Evolutionary conservation across 2,797 vertebrate species (phyloP).

Genomic region (Meda fulgida): DNA sequence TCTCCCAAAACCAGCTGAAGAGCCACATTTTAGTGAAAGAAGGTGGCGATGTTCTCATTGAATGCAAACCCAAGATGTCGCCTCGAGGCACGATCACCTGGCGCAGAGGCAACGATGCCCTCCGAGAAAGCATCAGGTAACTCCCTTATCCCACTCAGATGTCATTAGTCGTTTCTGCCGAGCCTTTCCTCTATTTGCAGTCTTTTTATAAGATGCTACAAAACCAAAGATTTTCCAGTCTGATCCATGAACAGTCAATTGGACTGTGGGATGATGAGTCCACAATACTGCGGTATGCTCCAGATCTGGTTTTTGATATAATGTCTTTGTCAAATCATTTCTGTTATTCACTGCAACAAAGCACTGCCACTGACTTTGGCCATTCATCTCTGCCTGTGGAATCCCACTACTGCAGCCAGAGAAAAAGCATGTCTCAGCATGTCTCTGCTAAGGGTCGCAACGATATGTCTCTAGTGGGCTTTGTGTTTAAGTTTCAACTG

Average conservation of each 20-base stretch:
- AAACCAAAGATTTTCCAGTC: conserved; percentile 28
- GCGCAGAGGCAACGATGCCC: conserved; percentile 88
- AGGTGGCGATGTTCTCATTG: conserved; percentile 90
- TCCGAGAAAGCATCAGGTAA: conserved; percentile 90
- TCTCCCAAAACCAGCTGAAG: conserved; percentile 88
- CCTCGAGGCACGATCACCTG: conserved; percentile 91
- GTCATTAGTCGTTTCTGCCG: conserved; percentile 7
- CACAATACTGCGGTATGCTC: conserved; percentile 33
- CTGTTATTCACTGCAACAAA: conserved; percentile 56
- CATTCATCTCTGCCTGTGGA: conserved; percentile 57
- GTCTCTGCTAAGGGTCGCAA: conserved; percentile 43
- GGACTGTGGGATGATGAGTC: conserved; percentile 16
- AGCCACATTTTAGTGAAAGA: conserved; percentile 90
- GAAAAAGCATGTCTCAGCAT: conserved; percentile 51
- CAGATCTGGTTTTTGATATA: conserved; percentile 44
- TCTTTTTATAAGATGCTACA: conserved; percentile 3
- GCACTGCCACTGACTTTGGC: conserved; percentile 34
- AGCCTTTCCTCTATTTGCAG: conserved; percentile 1
- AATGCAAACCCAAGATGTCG: conserved; percentile 96
- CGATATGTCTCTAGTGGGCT: conserved; percentile 40
- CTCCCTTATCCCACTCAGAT: conserved; percentile 6
- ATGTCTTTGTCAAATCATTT: conserved; percentile 53
- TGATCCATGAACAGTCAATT: conserved; percentile 48
- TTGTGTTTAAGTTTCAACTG: conserved; percentile 41
- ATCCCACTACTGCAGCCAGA: conserved; percentile 20